phyloP scores from a whole-genome alignment of 2,888 invertebrate genomes.

The Lamproptera curius region DNA sequence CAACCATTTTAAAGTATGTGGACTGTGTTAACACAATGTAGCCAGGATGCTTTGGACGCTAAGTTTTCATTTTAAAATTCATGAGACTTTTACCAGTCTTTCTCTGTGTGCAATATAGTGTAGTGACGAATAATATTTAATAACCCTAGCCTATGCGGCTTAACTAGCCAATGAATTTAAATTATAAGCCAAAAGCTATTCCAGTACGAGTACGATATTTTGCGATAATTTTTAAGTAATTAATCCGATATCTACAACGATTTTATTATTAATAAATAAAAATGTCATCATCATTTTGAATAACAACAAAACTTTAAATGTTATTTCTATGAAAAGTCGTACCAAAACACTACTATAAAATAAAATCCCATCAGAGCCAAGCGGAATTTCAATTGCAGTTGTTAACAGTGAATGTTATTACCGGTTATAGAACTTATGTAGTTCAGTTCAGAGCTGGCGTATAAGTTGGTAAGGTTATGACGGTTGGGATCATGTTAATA shows the following conservation, averaged over 20 bases:
- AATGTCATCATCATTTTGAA: too few species aligned
- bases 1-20: background rate
- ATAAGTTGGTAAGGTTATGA: conserved; percentile 7
- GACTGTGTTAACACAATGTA: too few species aligned
- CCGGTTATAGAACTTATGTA: conserved; percentile 9
- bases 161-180: background rate
- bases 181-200: too few species aligned
- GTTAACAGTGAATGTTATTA: conserved; percentile 9
- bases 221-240: too few species aligned
- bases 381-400: conserved; percentile 9
- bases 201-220: too few species aligned
- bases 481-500: background rate
- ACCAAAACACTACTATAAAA: too few species aligned
- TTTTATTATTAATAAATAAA: too few species aligned
- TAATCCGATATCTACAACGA: too few species aligned
- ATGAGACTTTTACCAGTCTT: background rate
- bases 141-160: background rate
- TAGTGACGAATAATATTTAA: background rate
- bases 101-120: background rate
- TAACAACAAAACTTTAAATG: too few species aligned
- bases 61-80: background rate
- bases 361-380: background rate
- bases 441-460: conserved; percentile 1
- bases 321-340: too few species aligned
- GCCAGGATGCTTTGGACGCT: background rate